These are phyloP conservation scores for Brachyrhaphis roseni DNA, from an alignment of 2,797 vertebrate species.

Conservation along the genomic window DNA sequence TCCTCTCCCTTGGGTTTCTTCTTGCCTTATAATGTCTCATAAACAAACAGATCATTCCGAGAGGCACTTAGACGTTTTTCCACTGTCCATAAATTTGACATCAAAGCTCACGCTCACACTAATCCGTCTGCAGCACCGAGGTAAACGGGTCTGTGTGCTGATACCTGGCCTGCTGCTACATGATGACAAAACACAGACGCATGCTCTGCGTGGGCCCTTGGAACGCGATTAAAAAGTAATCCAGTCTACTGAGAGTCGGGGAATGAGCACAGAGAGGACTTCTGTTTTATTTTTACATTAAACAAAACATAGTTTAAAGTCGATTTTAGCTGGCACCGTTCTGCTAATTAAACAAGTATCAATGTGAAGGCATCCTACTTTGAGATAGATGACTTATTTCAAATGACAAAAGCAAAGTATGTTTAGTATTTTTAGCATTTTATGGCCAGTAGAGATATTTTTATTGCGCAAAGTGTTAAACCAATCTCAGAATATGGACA, in stretches of 20 bases:
- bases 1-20: background rate
- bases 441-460: background rate
- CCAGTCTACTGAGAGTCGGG: conserved; percentile 53
- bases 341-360: background rate
- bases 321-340: background rate
- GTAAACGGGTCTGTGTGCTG: conserved; percentile 62
- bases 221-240: conserved; percentile 79
- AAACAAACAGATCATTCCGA: conserved; percentile 53
- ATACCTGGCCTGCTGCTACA: conserved; percentile 58
- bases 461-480: background rate
- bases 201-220: conserved; percentile 54
- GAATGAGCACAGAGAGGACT: conserved; percentile 49
- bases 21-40: conserved; percentile 27
- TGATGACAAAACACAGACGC: conserved; percentile 41
- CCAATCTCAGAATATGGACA: conserved; percentile 9
- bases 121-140: conserved; percentile 68
- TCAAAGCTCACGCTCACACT: conserved; percentile 66
- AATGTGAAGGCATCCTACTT: background rate
- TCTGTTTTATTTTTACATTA: background rate
- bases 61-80: conserved; percentile 54
- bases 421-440: background rate
- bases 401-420: background rate
- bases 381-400: background rate
- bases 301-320: background rate
- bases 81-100: conserved; percentile 70